Base-by-base conservation (phyloP, 2,888 invertebrate species). In the Mechanitis mazaeus region DNA sequence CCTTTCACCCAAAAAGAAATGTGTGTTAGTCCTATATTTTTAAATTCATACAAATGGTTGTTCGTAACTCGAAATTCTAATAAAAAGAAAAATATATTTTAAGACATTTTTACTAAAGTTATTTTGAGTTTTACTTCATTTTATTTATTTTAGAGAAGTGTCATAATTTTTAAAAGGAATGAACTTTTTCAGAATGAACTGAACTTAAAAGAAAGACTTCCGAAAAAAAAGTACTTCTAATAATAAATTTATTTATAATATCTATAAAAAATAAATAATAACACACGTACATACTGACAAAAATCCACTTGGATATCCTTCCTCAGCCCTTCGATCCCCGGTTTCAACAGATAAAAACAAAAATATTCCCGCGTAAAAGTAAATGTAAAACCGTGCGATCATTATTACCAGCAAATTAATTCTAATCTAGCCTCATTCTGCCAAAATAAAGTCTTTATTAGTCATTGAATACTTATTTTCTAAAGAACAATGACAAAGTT, bases 261-360 rank as follows among this genome's bases (percentile, higher is more conserved):
- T 3, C 5, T 20, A 46, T 33, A 11, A 12, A 33, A 31, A 38
- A 7, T 11, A 50, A 11, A 2, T 46, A 42, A 57, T 45, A 35
- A 55, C 38, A 58, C 64, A 87, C 88, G 68, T 86, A 89, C 89
- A 89, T 72, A 81, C 78, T 72, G 87, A 83, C 81, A 87, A 79
- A 31, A 85, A 74, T 75, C 89, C 89, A 46, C 78, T 78, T 0
- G 89, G 85, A 70, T 84, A 84, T 69, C 89, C 89, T 57, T 78
- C 74, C 12, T 83, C 83, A 1, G 63, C 67, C 64, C 79, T 77
- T 3, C 71, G 67, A 56, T 81, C 73, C 12, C 69, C 33, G 61
- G 63, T 61, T 47, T 54, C 47, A 54, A 56, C 64, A 54, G 45
- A 58, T 50, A 55, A 68, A 60, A 66, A 38, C 59, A 57, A 58